Conservation (phyloP, 2,113 vertebrate genomes). For the Oenanthe oenanthe region DNA sequence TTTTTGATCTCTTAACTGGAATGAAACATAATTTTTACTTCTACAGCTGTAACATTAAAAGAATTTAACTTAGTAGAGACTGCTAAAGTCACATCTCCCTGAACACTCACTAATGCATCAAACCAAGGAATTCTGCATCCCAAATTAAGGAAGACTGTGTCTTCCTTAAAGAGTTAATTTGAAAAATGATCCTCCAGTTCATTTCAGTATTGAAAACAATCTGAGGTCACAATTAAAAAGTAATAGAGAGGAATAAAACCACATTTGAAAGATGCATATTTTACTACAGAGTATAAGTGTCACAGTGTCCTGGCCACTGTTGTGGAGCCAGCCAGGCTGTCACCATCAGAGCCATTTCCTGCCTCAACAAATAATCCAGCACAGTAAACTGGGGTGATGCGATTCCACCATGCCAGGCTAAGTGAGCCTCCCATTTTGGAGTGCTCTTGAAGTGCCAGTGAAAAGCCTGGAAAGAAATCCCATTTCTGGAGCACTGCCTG, state of each 20-base stretch:
- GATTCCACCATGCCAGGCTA: accelerated
- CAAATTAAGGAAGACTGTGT: neutral
- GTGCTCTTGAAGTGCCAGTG: neutral
- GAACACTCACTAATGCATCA: neutral
- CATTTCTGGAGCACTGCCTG: accelerated
- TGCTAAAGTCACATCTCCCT: neutral
- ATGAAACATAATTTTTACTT: neutral
- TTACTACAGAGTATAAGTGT: neutral
- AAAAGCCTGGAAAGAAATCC: neutral
- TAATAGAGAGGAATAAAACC: neutral
- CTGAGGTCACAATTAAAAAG: neutral
- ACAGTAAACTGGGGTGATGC: accelerated
- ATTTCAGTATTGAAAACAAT: neutral
- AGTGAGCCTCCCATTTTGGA: accelerated
- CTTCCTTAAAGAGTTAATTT: neutral
- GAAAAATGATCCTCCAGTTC: neutral
- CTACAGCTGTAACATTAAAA: neutral
- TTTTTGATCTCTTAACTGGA: neutral
- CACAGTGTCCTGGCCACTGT: neutral
- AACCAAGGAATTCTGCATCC: neutral
- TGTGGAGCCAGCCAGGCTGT: accelerated
- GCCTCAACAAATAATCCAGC: neutral
- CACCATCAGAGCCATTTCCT: neutral
- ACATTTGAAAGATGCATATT: neutral
- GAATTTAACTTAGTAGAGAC: neutral